Evolutionary conservation across 2,888 invertebrate genomes (phyloP), one percentile per base, ranked within the genome.

Genomic region (Globia sparganii): DNA sequence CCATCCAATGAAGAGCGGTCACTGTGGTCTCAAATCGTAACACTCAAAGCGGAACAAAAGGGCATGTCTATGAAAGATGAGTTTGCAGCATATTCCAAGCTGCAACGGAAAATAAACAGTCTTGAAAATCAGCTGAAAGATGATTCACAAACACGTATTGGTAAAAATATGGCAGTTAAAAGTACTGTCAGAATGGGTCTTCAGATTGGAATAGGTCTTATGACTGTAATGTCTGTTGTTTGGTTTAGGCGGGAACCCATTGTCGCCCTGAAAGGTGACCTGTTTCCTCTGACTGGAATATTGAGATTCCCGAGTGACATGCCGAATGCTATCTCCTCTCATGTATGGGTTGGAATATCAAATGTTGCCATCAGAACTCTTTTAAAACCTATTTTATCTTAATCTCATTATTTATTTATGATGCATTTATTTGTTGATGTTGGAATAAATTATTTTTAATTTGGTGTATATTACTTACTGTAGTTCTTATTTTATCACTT

Each of bases 41-140:
- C 92, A 84, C 91, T 97, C 5, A 97, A 96, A 89, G 87, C 89
- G 3, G 95, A 97, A 84, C 97, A 97, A 87, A 94, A 94, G 73
- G 84, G 89, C 15, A 91, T 97, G 77, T 97, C 97, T 15, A 97
- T 97, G 94, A 97, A 97, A 79, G 97, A 97, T 84, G 96, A 97
- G 84, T 97, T 97, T 92, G 97, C 97, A 11, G 96, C 97, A 56
- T 97, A 97, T 90, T 97, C 97, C 2, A 97, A 97, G 91, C 83
- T 97, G 56, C 97, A 97, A 89, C 93, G 97, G 64, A 97, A 94
- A 91, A 97, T 97, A 37, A 97, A 96, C 84, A 95, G 93, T 86
- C 89, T 97, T n/a, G 97, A 97, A 87, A 91, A 90, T 77, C 91
- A 95, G 76, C 86, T 97, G 49, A 95, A 96, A 88, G 95, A 95